Evolutionary conservation across 1,140 invertebrate genomes (phyloP).

Genomic region (Agrilus planipennis): DNA sequence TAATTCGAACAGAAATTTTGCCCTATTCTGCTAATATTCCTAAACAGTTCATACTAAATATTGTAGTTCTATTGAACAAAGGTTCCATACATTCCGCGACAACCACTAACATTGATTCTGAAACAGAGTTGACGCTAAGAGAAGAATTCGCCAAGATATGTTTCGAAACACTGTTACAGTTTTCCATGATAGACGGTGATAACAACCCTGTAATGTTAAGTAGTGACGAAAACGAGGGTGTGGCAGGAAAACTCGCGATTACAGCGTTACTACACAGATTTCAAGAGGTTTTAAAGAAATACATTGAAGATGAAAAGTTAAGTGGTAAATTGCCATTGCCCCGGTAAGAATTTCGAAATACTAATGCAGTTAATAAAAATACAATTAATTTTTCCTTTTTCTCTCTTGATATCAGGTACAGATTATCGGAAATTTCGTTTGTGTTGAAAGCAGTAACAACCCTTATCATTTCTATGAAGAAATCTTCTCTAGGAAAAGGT

Average conservation of each 20-base stretch:
- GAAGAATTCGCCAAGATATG: slow-evolving; percentile 95
- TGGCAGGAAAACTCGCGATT: slow-evolving; percentile 78
- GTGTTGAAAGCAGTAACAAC: slow-evolving; percentile 93
- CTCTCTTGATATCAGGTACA: slow-evolving; percentile 55
- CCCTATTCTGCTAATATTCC: slow-evolving; percentile 70
- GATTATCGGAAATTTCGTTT: slow-evolving; percentile 91
- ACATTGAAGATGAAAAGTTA: slow-evolving; percentile 76
- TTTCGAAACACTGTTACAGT: slow-evolving; percentile 91
- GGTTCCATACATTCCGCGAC: slow-evolving; percentile 89
- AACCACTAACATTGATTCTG: slow-evolving; percentile 53
- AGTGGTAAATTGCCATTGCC: slow-evolving; percentile 84
- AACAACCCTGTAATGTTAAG: slow-evolving; percentile 33
- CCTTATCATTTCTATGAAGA: slow-evolving; percentile 82
- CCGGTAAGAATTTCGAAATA: slow-evolving; percentile 44
- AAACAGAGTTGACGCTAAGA: slow-evolving; percentile 69
- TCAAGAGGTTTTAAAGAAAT: slow-evolving; percentile 82
- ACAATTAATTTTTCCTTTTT: neutral
- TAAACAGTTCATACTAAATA: slow-evolving; percentile 72
- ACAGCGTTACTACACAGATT: slow-evolving; percentile 84
- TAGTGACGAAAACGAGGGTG: slow-evolving; percentile 40
- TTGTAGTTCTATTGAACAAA: slow-evolving; percentile 83
- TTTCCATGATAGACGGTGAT: slow-evolving; percentile 66
- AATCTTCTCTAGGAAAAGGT: slow-evolving; percentile 77
- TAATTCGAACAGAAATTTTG: slow-evolving; percentile 75
- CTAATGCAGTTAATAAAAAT: slow-evolving; percentile 2